Percentiles rank a stretch among this genome's conserved stretches.
Conservation (phyloP, 2,888 invertebrate species). For the Coelopa pilipes region DNA sequence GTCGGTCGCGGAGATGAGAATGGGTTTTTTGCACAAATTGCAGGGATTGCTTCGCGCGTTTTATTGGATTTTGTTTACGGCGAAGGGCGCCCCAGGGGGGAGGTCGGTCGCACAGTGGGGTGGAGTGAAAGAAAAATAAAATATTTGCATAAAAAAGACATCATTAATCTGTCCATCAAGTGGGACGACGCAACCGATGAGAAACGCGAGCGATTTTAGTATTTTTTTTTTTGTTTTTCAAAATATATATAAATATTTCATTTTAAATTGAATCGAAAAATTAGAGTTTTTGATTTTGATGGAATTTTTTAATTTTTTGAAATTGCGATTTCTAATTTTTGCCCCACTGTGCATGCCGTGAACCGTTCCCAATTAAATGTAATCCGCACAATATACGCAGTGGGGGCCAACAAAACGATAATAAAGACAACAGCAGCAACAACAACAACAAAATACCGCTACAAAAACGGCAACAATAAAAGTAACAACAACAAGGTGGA, state of each 20-base stretch:
- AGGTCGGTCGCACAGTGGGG: conserved; percentile 16
- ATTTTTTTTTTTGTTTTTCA: too few relatives aligned
- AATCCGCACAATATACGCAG: background rate
- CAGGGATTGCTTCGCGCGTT: conserved; percentile 31
- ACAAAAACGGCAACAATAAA: background rate
- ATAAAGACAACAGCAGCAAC: background rate
- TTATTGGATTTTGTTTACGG: conserved; percentile 37
- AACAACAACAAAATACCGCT: background rate
- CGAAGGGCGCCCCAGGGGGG: background rate
- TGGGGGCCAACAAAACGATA: conserved; percentile 7
- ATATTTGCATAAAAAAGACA: background rate
- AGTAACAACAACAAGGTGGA: too few relatives aligned
- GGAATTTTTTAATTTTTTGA: background rate
- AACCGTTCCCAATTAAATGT: background rate
- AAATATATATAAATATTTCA: background rate
- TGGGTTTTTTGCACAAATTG: conserved; percentile 10
- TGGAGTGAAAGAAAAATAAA: background rate
- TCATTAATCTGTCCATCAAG: background rate
- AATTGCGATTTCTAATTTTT: background rate
- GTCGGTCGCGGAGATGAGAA: too few relatives aligned
- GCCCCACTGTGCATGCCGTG: background rate
- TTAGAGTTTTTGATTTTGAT: too few relatives aligned
- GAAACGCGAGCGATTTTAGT: background rate
- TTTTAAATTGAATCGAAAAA: too few relatives aligned
- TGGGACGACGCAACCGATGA: background rate